Evolutionary conservation across 2,113 vertebrate species (phyloP), one percentile per base, ranked within the genome.

Genomic region (Lynx canadensis): DNA sequence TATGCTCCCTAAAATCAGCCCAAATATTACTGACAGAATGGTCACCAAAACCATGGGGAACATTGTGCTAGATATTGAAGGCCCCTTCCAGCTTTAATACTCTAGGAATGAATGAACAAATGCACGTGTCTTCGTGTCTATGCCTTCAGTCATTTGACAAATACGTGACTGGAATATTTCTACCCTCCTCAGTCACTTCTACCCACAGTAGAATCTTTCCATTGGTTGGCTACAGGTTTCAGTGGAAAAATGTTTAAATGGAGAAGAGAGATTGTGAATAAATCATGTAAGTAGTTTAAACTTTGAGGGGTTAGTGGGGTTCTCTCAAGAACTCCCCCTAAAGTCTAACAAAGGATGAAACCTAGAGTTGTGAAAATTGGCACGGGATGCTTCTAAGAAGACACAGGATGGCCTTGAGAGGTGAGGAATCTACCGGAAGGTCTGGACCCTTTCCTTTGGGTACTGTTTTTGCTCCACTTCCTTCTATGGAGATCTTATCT

Each of bases 231-330:
- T 92, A 48, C 84, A 79, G 79, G 38, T 79, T 79, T n/a, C 38
- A 89, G 82, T 33, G 31, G 69, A 9, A 92, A 69, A 41, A 31
- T 33, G 31, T 94, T 92, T 94, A 86, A 95, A 85, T 10, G 74
- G 89, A 93, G 85, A 41, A 33, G 48, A 86, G 85, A 89, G 36
- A 33, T 18, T 95, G 8, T 94, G 31, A 95, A 68, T 92, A 84
- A 69, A 73, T 81, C 11, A 55, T 21, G 23, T 36, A 45, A 74
- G 52, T 91, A 8, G 50, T 85, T 60, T 82, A 91, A 76, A 80
- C 55, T 38, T 66, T 52, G 29, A 86, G 2, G 36, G 69, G 31
- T 91, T 14, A 65, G 41, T 68, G 31, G 5, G 5, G 48, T 78
- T 21, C 38, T 82, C 68, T 91, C 18, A 18, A 76, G 48, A 97